Percentiles rank a stretch among this genome's conserved stretches.
These are phyloP conservation scores for Gymnothorax javanicus DNA, from an alignment of 2,797 vertebrate species.

Conservation along the genomic window DNA sequence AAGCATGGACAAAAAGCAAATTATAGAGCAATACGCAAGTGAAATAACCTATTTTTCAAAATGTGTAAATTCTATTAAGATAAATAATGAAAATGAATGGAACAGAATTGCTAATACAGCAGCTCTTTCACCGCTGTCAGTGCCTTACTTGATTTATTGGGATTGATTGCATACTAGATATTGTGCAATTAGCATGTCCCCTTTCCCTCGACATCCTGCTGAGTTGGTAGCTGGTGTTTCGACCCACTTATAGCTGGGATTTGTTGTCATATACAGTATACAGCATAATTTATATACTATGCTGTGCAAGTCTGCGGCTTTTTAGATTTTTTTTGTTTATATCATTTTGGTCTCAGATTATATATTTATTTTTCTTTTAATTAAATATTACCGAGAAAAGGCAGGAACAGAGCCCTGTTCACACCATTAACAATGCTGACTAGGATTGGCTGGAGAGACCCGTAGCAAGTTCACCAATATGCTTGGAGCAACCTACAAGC, in stretches of 20 bases:
- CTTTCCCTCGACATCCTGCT: neutral
- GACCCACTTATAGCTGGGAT: neutral
- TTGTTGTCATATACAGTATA: too few relatives aligned
- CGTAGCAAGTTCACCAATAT: too few relatives aligned
- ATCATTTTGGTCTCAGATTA: too few relatives aligned
- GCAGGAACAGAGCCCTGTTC: too few relatives aligned
- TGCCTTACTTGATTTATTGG: neutral
- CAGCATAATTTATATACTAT: too few relatives aligned
- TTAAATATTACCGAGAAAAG: too few relatives aligned
- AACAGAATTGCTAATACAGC: neutral
- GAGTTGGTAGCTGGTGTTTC: neutral
- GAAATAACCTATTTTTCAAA: neutral
- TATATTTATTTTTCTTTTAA: too few relatives aligned
- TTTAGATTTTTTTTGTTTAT: too few relatives aligned
- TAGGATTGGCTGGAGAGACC: too few relatives aligned
- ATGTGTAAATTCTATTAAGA: neutral
- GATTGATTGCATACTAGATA: neutral
- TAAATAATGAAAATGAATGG: neutral
- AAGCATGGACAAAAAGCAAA: neutral
- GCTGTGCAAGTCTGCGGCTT: too few relatives aligned
- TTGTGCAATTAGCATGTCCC: neutral
- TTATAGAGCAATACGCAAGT: neutral
- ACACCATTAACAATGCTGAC: too few relatives aligned
- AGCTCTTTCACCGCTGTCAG: neutral
- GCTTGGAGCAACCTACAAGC: too few relatives aligned